Evolutionary conservation across 2,888 invertebrate species (phyloP).

Genomic region (Scrobipalpa costella): DNA sequence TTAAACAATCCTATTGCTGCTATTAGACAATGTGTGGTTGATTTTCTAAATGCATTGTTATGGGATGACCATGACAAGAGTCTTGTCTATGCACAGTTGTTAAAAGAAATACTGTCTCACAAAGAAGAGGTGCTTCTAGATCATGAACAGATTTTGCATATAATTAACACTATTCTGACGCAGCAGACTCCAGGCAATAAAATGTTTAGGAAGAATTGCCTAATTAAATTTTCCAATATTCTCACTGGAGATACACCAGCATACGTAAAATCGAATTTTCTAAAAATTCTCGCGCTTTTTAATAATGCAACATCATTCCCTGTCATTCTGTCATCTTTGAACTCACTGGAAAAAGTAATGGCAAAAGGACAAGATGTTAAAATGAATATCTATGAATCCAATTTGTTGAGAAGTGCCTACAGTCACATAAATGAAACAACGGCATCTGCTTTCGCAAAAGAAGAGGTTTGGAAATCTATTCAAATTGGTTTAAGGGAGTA

Average conservation of each 20-base stretch:
- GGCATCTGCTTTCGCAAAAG: constrained; percentile 61
- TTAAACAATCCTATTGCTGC: constrained; percentile 77
- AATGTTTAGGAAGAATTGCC: constrained; percentile 62
- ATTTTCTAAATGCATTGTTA: constrained; percentile 69
- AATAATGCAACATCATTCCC: constrained; percentile 71
- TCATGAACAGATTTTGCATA: constrained; percentile 83
- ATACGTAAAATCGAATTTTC: constrained; percentile 70
- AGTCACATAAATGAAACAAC: constrained; percentile 79
- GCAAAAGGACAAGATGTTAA: constrained; percentile 45
- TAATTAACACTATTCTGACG: constrained; percentile 82
- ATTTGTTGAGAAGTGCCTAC: constrained; percentile 77
- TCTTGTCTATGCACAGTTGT: constrained; percentile 64
- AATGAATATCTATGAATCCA: constrained; percentile 76
- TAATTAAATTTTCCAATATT: constrained; percentile 61
- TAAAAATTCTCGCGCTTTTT: constrained; percentile 69
- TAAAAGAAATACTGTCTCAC: constrained; percentile 71
- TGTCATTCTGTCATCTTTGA: constrained; percentile 56
- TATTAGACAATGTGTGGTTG: constrained; percentile 80
- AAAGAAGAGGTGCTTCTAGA: constrained; percentile 84
- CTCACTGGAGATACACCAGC: constrained; percentile 64
- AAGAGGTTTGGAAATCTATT: constrained; percentile 82
- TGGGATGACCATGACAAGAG: constrained; percentile 56
- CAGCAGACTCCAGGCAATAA: constrained; percentile 73
- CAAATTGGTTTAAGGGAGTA: constrained; percentile 77
- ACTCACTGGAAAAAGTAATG: constrained; percentile 50